These are phyloP conservation scores for Adelognathus sp. DNA, from an alignment of 2,888 invertebrate species.

Conservation along the genomic window DNA sequence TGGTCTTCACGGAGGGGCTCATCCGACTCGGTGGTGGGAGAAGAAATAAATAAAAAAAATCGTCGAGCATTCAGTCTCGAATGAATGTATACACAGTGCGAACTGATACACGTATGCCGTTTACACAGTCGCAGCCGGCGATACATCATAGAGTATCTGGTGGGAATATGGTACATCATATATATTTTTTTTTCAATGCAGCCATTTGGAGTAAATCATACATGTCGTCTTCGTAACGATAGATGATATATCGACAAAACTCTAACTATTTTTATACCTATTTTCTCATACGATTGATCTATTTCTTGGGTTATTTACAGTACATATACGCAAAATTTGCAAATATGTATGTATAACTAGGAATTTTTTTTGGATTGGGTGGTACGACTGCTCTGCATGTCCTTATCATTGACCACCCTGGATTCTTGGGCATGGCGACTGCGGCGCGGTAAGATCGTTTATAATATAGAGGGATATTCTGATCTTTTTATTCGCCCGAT, in stretches of 20 bases:
- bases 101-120: not conserved
- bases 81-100: conserved; percentile 3
- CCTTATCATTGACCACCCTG: no score
- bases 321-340: no score
- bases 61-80: conserved; percentile 26
- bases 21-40: conserved; percentile 1
- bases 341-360: no score
- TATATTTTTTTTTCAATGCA: not conserved
- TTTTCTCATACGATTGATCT: not conserved
- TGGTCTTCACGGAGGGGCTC: conserved; percentile 11
- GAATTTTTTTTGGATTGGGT: no score
- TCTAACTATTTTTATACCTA: not conserved
- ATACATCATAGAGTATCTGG: not conserved
- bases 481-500: no score
- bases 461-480: no score
- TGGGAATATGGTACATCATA: not conserved
- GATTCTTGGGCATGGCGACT: no score
- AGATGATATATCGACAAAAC: no score
- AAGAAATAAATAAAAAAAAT: conserved; percentile 21
- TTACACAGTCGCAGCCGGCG: not conserved
- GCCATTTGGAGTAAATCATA: not conserved
- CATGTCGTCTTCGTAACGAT: not conserved
- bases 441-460: no score
- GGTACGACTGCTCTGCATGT: no score
- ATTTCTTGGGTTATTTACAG: no score